Evolutionary conservation across 2,888 invertebrate genomes (phyloP).

Genomic region (Ectemnius continuus): DNA sequence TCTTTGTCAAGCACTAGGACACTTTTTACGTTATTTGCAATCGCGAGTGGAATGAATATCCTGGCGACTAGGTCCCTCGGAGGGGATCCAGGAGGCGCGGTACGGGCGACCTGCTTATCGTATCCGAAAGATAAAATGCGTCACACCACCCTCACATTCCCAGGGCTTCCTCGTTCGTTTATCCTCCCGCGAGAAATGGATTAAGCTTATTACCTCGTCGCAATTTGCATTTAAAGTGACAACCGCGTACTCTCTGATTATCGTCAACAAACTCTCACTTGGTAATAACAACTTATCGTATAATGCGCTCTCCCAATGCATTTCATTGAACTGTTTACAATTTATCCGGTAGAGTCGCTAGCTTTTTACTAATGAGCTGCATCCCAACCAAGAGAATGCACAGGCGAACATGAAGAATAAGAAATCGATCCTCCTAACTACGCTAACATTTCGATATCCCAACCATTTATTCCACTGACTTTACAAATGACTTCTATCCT

Average conservation of each 20-base stretch:
- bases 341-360: slow-evolving; percentile 27
- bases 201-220: slow-evolving; percentile 55
- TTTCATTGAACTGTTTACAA: slow-evolving; percentile 36
- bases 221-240: slow-evolving; percentile 61
- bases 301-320: slow-evolving; percentile 45
- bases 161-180: slow-evolving; percentile 27
- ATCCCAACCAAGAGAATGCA: too few species aligned
- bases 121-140: slow-evolving; percentile 3
- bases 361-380: too few species aligned
- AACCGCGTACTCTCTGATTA: slow-evolving; percentile 51
- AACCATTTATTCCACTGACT: too few species aligned
- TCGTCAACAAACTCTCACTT: slow-evolving; percentile 49
- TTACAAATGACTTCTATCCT: too few species aligned
- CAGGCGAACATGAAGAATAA: too few species aligned
- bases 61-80: not conserved
- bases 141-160: slow-evolving; percentile 11
- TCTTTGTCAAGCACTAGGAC: not conserved
- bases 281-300: slow-evolving; percentile 47
- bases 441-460: too few species aligned
- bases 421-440: too few species aligned
- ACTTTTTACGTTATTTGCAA: not conserved
- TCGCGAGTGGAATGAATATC: slow-evolving; percentile 11
- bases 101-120: not conserved
- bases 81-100: too few species aligned
- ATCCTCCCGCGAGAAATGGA: slow-evolving; percentile 26